Base-by-base conservation (phyloP, 2,797 vertebrate genomes). In the Periparus ater region DNA sequence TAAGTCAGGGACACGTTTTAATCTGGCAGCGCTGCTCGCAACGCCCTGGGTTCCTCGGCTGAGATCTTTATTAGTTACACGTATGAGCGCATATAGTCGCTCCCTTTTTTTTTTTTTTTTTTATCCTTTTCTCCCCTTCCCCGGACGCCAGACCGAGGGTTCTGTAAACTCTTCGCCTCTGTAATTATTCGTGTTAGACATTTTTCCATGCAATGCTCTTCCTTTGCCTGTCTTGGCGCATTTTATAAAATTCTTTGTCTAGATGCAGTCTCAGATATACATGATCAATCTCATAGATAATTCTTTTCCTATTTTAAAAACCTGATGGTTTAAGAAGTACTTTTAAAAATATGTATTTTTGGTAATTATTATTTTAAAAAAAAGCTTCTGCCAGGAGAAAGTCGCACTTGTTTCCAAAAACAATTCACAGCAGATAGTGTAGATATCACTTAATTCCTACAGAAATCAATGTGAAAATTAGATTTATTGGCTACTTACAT, bases 381-480 rank as follows among this genome's bases (percentile, higher is more conserved):
- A 2, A 42, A 60, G 34, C 75, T 90, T 76, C 62, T n/a, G 3
- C 65, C 17, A 85, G 61, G 65, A 89, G 75, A 92, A 89, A 92
- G 81, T 45, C 48, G 23, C 74, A 42, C 87, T 95, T 91, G 82
- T 94, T 90, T 96, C 76, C 22, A 68, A 95, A 95, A 96, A 86
- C 88, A 92, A 96, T 96, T 96, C 93, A 95, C 91, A 95, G 95
- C 91, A 95, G 95, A 97, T 88, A 97, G 87, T 95, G 82, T 76
- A 95, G 95, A 96, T 96, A 97, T 96, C 96, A 97, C 97, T 97
- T 97, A 97, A 97, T 98, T 97, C 93, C 92, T 96, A 63, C 85
- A 95, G 94, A 97, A 98, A 98, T 97, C 97, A 97, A 97, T 98
- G 96, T 96, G 83, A 51, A 97, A 98, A 98, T 98, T 97, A 97